phyloP scores from a whole-genome alignment of 2,113 vertebrate species.

The Lontra canadensis region DNA sequence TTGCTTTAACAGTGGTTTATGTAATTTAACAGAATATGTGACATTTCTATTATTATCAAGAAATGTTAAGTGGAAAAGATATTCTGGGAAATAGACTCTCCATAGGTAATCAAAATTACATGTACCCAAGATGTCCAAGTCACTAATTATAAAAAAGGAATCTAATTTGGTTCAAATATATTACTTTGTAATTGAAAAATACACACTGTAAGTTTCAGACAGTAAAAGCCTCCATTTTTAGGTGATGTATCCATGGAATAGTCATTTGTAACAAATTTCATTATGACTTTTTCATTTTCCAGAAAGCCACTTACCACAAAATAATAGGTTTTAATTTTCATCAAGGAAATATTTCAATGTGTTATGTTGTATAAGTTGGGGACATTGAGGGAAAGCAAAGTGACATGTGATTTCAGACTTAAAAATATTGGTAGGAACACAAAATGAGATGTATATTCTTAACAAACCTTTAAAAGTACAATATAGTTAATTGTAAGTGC shows the following conservation, averaged over 20 bases:
- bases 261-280: constrained; percentile 43
- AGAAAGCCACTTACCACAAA: constrained; percentile 10
- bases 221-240: constrained; percentile 20
- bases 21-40: constrained; percentile 52
- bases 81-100: constrained; percentile 61
- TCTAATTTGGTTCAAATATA: constrained; percentile 53
- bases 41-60: constrained; percentile 66
- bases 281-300: constrained; percentile 40
- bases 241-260: not conserved
- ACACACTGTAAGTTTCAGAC: not conserved
- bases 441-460: not conserved
- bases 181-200: constrained; percentile 57
- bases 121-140: constrained; percentile 60
- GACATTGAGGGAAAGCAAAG: constrained; percentile 1
- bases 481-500: not conserved
- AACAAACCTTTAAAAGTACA: not conserved
- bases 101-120: constrained; percentile 70
- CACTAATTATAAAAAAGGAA: constrained; percentile 62
- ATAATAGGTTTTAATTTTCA: constrained; percentile 16
- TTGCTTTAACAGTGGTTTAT: not conserved
- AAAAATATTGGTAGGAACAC: not conserved
- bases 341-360: not conserved
- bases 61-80: constrained; percentile 61
- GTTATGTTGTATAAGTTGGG: not conserved
- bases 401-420: not conserved